Conservation (phyloP, 1,140 invertebrate genomes). For the Caenorhabditis inopinata region DNA sequence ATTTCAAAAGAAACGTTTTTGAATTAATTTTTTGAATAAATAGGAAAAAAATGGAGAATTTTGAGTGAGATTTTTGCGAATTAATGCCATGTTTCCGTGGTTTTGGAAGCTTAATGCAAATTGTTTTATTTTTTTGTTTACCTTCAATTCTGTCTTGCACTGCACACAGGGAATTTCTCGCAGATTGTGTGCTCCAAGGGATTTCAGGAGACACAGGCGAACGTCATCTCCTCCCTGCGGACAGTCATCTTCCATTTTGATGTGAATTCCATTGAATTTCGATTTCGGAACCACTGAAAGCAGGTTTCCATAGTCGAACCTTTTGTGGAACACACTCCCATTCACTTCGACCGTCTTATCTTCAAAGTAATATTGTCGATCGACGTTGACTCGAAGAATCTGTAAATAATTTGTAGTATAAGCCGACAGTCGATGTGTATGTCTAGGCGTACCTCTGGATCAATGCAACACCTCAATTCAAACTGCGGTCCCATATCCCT, state of each 20-base stretch:
- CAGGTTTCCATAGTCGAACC: constrained; percentile 33
- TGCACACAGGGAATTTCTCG: constrained; percentile 35
- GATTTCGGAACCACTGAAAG: constrained; percentile 28
- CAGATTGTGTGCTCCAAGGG: constrained; percentile 42
- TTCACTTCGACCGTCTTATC: constrained; percentile 36
- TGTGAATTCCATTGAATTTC: constrained; percentile 47
- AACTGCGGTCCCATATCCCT: constrained; percentile 23
- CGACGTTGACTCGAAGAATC: constrained; percentile 33
- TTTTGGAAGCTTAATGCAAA: too few relatives aligned
- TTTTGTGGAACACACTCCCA: constrained; percentile 34
- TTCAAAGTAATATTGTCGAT: constrained; percentile 37
- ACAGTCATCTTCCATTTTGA: constrained; percentile 50
- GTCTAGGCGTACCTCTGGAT: constrained; percentile 16
- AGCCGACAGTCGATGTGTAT: too few relatives aligned
- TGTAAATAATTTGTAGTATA: neutral
- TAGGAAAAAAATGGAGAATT: too few relatives aligned
- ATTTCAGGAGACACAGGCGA: constrained; percentile 43
- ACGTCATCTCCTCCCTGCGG: constrained; percentile 47
- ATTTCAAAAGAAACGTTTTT: too few relatives aligned
- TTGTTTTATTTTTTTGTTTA: neutral
- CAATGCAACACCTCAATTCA: constrained; percentile 40
- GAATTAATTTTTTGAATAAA: too few relatives aligned
- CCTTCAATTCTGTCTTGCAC: constrained; percentile 26
- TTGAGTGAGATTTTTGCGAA: too few relatives aligned
- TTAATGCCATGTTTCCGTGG: too few relatives aligned